These are phyloP conservation scores for Thamnophis sirtalis DNA, from an alignment of 2,113 vertebrate genomes.

Conservation along the genomic window DNA sequence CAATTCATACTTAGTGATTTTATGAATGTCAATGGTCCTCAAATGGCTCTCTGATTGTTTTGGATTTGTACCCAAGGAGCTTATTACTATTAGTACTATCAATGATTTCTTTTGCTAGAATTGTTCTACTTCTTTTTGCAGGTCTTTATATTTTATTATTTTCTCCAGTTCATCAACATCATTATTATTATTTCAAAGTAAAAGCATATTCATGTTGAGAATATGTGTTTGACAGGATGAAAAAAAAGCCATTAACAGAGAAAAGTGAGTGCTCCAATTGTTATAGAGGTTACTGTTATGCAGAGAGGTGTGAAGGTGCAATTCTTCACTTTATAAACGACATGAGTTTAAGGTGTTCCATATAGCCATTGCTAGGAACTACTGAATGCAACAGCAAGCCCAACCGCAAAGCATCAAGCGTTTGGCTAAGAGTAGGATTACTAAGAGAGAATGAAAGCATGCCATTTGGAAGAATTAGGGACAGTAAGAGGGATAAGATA, in stretches of 20 bases:
- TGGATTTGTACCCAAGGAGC: neutral
- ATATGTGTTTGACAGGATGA: neutral
- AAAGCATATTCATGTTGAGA: neutral
- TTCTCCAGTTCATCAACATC: neutral
- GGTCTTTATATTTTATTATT: neutral
- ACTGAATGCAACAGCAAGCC: neutral
- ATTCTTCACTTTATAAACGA: neutral
- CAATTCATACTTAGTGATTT: neutral
- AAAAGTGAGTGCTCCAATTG: neutral
- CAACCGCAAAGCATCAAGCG: neutral
- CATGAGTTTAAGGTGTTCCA: neutral
- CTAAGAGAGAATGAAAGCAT: neutral
- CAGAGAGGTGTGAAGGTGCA: neutral
- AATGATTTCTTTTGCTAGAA: neutral
- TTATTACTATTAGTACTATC: neutral
- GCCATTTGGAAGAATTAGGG: neutral
- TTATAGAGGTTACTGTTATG: neutral
- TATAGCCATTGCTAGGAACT: neutral
- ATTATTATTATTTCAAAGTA: neutral
- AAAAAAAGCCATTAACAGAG: neutral
- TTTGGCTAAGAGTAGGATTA: neutral
- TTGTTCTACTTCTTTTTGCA: neutral
- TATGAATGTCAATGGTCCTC: neutral
- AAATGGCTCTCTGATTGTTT: neutral
- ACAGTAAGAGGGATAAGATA: neutral